These are phyloP conservation scores for Triops longicaudatus DNA, from an alignment of 1,140 invertebrate genomes.

Conservation along the genomic window DNA sequence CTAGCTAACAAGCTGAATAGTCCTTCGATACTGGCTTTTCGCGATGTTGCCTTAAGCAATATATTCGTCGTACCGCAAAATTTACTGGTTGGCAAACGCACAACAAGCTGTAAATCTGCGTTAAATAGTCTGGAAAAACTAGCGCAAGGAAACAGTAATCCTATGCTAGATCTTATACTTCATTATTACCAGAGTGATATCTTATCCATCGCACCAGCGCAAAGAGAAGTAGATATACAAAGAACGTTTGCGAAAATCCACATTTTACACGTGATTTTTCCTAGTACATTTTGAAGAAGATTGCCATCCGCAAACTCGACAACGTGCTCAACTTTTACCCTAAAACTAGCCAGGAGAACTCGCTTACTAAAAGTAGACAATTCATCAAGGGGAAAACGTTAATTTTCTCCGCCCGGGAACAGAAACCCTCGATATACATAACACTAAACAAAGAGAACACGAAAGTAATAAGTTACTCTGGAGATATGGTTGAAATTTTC, in stretches of 20 bases:
- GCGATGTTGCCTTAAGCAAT: background rate
- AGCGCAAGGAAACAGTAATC: background rate
- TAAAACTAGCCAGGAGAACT: background rate
- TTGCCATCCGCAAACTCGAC: background rate
- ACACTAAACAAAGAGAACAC: background rate
- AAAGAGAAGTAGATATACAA: background rate
- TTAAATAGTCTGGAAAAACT: background rate
- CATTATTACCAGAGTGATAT: background rate
- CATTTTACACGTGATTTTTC: background rate
- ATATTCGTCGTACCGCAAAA: background rate
- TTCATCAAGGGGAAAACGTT: background rate
- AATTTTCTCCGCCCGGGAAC: background rate
- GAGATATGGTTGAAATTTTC: background rate
- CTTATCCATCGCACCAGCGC: background rate
- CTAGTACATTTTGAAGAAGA: background rate
- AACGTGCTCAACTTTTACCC: background rate
- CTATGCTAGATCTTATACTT: background rate
- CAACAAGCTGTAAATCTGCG: background rate
- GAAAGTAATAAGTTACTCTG: background rate
- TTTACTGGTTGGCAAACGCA: background rate
- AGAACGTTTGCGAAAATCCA: background rate
- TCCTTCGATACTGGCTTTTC: background rate
- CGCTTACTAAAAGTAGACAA: background rate
- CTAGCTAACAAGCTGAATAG: background rate
- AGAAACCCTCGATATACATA: background rate